phyloP scores from a whole-genome alignment of 2,113 vertebrate genomes.

The Sebastes schlegelii region DNA sequence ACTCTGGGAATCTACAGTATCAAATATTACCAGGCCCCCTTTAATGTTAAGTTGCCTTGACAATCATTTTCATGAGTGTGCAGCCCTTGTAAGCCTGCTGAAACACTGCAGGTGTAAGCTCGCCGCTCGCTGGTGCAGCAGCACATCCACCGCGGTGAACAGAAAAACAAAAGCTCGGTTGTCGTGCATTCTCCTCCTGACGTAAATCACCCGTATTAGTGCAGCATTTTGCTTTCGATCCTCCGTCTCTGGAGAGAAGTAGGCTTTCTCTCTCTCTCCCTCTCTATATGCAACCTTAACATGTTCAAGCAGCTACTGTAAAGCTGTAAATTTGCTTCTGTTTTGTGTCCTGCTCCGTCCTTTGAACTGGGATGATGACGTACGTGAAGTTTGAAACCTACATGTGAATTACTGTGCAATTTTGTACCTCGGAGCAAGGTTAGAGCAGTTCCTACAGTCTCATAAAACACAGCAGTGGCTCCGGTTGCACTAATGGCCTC shows the following conservation, averaged over 20 bases:
- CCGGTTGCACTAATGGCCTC: not conserved
- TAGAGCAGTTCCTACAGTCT: not conserved
- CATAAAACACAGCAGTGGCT: constrained; percentile 19
- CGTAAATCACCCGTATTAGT: constrained; percentile 51
- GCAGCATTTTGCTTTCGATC: constrained; percentile 42
- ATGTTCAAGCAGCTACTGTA: constrained; percentile 3
- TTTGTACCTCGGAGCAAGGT: not conserved
- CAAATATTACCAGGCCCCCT: not conserved
- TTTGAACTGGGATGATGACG: constrained; percentile 11
- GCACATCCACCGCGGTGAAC: not conserved
- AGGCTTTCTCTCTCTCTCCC: not conserved
- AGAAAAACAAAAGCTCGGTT: constrained; percentile 49
- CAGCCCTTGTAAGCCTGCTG: not conserved
- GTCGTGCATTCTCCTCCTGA: constrained; percentile 28
- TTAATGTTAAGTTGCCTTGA: not conserved
- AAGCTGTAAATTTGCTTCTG: constrained; percentile 31
- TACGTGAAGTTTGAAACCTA: constrained; percentile 10
- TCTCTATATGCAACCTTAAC: constrained; percentile 1
- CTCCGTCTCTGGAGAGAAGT: constrained; percentile 35
- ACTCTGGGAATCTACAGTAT: not conserved
- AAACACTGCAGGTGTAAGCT: constrained; percentile 20
- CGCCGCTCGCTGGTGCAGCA: not conserved
- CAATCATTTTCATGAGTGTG: constrained; percentile 1
- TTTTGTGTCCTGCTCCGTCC: not conserved
- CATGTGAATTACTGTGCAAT: constrained; percentile 12